Evolutionary conservation across 2,113 vertebrate genomes (phyloP), one percentile per base, ranked within the genome.

Genomic region (Oncorhynchus nerka): DNA sequence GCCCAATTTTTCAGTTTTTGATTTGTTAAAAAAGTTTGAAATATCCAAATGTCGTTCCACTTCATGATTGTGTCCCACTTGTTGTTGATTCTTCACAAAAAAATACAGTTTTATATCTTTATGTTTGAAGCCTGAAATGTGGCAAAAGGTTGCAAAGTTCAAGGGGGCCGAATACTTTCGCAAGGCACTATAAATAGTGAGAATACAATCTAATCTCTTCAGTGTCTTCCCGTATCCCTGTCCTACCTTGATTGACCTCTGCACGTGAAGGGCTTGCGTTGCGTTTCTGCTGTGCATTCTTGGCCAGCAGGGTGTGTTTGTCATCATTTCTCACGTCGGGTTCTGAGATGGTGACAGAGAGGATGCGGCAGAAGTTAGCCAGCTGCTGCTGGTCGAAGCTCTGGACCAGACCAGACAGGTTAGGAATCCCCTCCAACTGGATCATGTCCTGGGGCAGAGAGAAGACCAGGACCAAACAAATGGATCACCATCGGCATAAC

Each of bases 301-400:
- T 98, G 82, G 97, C 97, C 78, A 99, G 91, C 66, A 99, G 94
- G 0, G 97, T 99, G 89, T 99, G 96, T 84, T 99, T 99, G 92
- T 99, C 97, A 68, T 99, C 97, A 3, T 95, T 97, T n/a, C 96
- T 96, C 0, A 96, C 94, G 72, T 99, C 98, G 0, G 97, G 97
- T 79, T 99, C 98, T 0, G 98, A 99, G 89, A 99, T 99, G 26
- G 97, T 98, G 89, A 99, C 96, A 1, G 98, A 98, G 15, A 99
- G 93, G 89, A 99, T 99, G 85, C 98, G 95, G 88, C 98, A 99
- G 93, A 99, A 99, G 93, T 98, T 99, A 34, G 98, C 97, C 76
- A 99, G 94, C 86, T 99, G 98, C 81, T 99, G 97, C 85, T 99
- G 98, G 91, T 99, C 97, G 26, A 99, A 99, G 88, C 96, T 98